A percentile compares a stretch with the other conserved stretches of the same genome.
Evolutionary conservation across 2,797 vertebrate species (phyloP).

Genomic region (Liasis olivaceus): DNA sequence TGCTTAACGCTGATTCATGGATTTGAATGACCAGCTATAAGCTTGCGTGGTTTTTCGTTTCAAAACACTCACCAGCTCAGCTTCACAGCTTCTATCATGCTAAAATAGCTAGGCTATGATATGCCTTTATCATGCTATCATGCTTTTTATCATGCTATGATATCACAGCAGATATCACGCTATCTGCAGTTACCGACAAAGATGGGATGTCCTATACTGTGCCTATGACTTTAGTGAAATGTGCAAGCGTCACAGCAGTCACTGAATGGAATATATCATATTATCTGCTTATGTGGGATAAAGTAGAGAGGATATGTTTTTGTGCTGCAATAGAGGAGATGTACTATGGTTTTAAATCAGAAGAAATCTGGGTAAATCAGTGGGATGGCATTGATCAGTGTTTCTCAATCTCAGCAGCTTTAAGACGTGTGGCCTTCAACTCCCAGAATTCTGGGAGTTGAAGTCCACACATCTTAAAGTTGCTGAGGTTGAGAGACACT

Average conservation of each 20-base stretch:
- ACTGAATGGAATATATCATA: not conserved
- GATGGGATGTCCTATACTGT: not conserved
- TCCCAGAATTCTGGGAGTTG: too few relatives aligned
- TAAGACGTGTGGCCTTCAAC: too few relatives aligned
- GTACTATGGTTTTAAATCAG: too few relatives aligned
- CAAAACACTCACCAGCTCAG: conserved; percentile 20
- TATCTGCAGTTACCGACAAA: not conserved
- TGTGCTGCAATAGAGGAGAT: not conserved
- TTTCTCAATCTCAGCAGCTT: too few relatives aligned
- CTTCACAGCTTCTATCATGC: conserved; percentile 9
- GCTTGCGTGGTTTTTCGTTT: conserved; percentile 17
- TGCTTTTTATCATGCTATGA: too few relatives aligned
- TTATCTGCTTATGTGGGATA: not conserved
- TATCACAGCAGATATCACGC: not conserved
- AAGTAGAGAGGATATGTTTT: not conserved
- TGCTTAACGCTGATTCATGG: not conserved
- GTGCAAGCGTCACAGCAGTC: not conserved
- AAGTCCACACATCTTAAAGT: too few relatives aligned
- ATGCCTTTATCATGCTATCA: too few relatives aligned
- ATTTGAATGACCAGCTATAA: not conserved
- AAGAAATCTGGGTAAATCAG: too few relatives aligned
- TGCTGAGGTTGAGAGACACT: too few relatives aligned
- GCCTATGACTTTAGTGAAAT: not conserved
- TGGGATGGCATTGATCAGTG: too few relatives aligned
- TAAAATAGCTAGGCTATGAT: not conserved